Conservation (phyloP, 2,888 invertebrate genomes). For the Lithophane socia region DNA sequence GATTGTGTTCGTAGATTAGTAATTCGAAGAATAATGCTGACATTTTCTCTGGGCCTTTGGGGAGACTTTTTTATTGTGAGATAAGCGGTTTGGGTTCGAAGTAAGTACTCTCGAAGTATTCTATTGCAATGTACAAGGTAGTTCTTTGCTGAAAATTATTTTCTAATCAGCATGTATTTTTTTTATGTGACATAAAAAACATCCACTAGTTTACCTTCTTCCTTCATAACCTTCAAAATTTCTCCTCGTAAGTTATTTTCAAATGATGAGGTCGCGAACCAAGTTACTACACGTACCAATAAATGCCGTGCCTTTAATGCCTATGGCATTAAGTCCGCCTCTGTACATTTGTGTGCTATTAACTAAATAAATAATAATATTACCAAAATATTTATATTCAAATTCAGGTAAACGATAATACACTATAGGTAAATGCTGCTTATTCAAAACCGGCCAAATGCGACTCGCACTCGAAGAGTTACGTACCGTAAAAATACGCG, state of each 20-base stretch:
- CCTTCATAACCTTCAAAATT: neutral
- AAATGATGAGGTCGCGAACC: neutral
- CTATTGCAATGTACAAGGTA: slow-evolving; percentile 49
- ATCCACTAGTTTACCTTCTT: neutral
- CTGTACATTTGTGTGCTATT: no score
- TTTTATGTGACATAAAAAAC: slow-evolving; percentile 18
- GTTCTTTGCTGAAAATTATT: slow-evolving; percentile 23
- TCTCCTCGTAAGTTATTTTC: neutral
- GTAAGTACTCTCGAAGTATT: slow-evolving; percentile 33
- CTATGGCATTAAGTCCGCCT: no score
- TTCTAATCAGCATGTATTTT: slow-evolving; percentile 40
- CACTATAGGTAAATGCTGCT: neutral
- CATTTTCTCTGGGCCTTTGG: slow-evolving; percentile 38
- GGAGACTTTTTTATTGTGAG: slow-evolving; percentile 45
- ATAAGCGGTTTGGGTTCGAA: slow-evolving; percentile 51
- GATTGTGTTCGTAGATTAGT: slow-evolving; percentile 69
- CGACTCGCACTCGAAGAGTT: no score
- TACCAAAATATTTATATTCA: neutral
- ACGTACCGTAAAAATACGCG: no score
- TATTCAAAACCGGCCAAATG: slow-evolving; percentile 7
- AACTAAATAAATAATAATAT: no score
- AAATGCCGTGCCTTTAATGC: no score
- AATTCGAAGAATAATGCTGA: slow-evolving; percentile 67
- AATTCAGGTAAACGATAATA: neutral
- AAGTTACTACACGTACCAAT: neutral